Evolutionary conservation across 2,888 invertebrate genomes (phyloP).

Genomic region (Drosophila recens): DNA sequence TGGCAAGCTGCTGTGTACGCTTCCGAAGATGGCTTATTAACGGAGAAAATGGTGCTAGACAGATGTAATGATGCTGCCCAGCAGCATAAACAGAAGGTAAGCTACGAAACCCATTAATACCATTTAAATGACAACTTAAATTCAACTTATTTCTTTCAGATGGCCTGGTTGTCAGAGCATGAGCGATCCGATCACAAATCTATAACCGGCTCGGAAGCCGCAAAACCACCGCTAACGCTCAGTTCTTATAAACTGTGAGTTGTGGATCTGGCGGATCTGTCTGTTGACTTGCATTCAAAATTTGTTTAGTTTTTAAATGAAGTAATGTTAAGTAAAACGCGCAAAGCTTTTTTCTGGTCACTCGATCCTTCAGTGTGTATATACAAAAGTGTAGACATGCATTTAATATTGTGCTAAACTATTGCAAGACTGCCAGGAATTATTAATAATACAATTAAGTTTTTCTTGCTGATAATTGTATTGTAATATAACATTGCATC

Average conservation of each 20-base stretch:
- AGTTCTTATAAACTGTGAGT: constrained; percentile 63
- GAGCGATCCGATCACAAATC: constrained; percentile 87
- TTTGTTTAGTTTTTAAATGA: constrained; percentile 69
- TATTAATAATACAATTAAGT: constrained; percentile 71
- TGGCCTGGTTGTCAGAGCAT: constrained; percentile 91
- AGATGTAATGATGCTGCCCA: constrained; percentile 93
- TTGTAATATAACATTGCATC: constrained; percentile 39
- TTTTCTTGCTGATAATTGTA: constrained; percentile 67
- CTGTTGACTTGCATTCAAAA: constrained; percentile 63
- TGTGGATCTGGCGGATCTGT: constrained; percentile 26
- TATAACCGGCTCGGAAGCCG: constrained; percentile 73
- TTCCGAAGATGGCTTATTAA: constrained; percentile 96
- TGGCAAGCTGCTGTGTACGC: constrained; percentile 99
- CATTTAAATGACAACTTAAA: background rate
- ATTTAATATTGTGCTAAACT: constrained; percentile 67
- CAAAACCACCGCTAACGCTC: constrained; percentile 49
- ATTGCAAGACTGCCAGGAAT: constrained; percentile 36
- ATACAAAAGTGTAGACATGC: constrained; percentile 41
- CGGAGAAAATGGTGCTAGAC: constrained; percentile 96
- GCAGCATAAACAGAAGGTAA: constrained; percentile 96
- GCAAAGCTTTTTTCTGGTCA: constrained; percentile 50
- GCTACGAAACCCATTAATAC: background rate
- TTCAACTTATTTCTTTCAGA: constrained; percentile 84
- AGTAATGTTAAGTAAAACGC: constrained; percentile 59
- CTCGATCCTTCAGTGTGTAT: constrained; percentile 44